Conservation (phyloP, 2,113 vertebrate species). For the Corapipo altera region DNA sequence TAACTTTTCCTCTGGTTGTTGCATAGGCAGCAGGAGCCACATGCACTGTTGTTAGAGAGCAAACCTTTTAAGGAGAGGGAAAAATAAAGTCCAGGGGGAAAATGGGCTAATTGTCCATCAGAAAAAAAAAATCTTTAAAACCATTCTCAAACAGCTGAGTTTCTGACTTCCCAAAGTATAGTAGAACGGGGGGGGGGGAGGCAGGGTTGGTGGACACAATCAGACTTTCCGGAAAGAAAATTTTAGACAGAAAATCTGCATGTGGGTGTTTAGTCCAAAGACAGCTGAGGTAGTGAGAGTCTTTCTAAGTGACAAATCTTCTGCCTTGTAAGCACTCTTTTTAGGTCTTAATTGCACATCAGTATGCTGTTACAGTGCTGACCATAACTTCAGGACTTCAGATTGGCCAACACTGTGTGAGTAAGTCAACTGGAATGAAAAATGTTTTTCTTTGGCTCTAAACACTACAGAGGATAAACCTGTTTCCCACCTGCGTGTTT, state of each 20-base stretch:
- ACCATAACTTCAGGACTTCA: background rate
- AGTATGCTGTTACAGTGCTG: background rate
- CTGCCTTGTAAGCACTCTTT: background rate
- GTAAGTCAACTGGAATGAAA: background rate
- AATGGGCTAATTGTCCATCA: background rate
- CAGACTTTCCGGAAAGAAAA: background rate
- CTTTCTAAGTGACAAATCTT: background rate
- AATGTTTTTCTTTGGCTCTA: background rate
- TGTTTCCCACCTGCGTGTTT: background rate
- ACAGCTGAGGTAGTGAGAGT: background rate
- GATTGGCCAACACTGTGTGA: background rate
- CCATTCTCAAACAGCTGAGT: background rate
- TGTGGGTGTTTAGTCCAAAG: background rate
- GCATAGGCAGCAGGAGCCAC: background rate
- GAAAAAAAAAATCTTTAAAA: background rate
- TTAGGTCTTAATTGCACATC: background rate
- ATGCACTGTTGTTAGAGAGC: background rate
- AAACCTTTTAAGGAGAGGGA: background rate
- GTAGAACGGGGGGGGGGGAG: accelerated
- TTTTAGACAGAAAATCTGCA: background rate
- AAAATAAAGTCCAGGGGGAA: background rate
- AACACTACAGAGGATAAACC: background rate
- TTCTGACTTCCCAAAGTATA: background rate
- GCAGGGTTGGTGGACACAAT: background rate
- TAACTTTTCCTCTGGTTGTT: background rate